Conservation (phyloP, 1,140 invertebrate species). For the Halesus radiatus region DNA sequence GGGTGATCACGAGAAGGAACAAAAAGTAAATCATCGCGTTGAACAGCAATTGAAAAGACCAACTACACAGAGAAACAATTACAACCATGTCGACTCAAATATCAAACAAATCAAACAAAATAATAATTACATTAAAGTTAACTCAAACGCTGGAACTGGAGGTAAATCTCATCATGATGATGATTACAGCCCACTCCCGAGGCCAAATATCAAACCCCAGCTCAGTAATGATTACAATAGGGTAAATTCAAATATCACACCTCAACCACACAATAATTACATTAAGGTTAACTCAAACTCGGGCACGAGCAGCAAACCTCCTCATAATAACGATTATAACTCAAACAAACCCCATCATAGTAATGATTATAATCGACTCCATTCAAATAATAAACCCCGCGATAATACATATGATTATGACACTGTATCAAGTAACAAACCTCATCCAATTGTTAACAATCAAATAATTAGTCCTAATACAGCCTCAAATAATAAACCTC, state of each 20-base stretch:
- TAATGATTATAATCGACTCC: too few species aligned
- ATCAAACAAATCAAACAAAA: neutral
- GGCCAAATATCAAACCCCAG: neutral
- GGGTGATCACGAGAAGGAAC: conserved; percentile 36
- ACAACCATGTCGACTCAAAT: neutral
- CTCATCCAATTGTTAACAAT: too few species aligned
- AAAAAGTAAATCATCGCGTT: conserved; percentile 13
- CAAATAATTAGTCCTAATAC: too few species aligned
- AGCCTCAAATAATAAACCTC: too few species aligned
- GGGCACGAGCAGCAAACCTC: neutral
- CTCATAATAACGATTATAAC: neutral
- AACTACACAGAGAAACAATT: conserved; percentile 12
- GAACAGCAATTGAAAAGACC: conserved; percentile 45
- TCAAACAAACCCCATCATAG: neutral
- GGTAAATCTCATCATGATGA: neutral
- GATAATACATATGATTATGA: too few species aligned
- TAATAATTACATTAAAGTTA: neutral
- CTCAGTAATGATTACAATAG: neutral
- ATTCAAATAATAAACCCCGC: too few species aligned
- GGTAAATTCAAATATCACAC: neutral
- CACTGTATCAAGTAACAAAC: too few species aligned
- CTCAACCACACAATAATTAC: neutral
- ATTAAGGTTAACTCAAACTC: too few species aligned
- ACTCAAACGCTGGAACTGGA: neutral
- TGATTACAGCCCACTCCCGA: neutral